Evolutionary conservation across 2,113 vertebrate genomes (phyloP), one percentile per base, ranked within the genome.

Genomic region (Turnix velox): DNA sequence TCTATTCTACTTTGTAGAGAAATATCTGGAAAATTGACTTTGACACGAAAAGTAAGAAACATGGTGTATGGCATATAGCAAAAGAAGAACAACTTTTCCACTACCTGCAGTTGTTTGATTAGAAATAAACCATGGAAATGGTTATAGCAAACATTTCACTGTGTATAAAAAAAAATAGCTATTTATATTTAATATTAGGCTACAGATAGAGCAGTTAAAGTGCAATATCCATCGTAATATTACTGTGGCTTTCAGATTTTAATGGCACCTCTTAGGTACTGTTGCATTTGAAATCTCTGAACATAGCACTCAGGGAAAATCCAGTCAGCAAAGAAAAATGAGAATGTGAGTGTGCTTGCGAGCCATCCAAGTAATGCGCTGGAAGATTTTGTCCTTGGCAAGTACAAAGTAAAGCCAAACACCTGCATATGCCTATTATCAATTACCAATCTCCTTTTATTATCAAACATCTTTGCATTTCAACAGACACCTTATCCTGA

Each of bases 271-370:
- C 35, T 82, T 24, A 49, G 69, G 84, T 54, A 90, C 89, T 58
- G 58, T 73, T 35, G 9, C 46, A 84, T 92, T 71, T 84, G 65
- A 84, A 90, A 55, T 66, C 43, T 93, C 79, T 71, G 85, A 94
- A 49, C 19, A 28, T 7, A 78, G 72, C 79, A 90, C 43, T 92
- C 28, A 8, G 57, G 43, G 61, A 90, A 88, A 94, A 81, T 74
- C 59, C 75, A 95, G 90, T 86, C 88, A 95, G 86, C 90, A 90
- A 82, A 61, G 69, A 93, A 92, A 92, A 85, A 84, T 45, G 68
- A 88, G 85, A 65, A 80, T 52, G 57, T 30, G 93, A 93, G 71
- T 67, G 68, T 67, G 51, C 68, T 68, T 78, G 35, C 75, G 80
- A 95, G 72, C 75, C 35, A 80, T 43, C 52, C 88, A 75, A 79